Evolutionary conservation across 2,797 vertebrate genomes (phyloP).

Genomic region (Tauraco hartlaubi): DNA sequence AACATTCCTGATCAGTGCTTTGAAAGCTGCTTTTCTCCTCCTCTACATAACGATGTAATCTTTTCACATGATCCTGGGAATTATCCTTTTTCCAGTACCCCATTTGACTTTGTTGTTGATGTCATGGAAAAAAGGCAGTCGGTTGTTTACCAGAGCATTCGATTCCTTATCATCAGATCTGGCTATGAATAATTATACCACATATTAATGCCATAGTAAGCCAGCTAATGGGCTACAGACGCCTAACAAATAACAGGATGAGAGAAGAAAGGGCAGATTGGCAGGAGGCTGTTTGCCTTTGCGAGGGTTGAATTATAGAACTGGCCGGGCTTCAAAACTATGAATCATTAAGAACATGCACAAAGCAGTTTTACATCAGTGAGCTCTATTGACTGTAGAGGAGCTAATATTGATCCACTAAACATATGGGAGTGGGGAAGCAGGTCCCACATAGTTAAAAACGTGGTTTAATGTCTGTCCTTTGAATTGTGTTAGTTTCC

Average conservation of each 20-base stretch:
- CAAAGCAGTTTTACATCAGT: constrained; percentile 58
- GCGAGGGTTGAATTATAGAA: constrained; percentile 57
- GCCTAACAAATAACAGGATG: constrained; percentile 57
- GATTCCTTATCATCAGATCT: constrained; percentile 55
- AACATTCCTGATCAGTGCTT: neutral
- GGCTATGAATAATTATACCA: constrained; percentile 51
- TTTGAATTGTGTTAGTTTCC: constrained; percentile 1
- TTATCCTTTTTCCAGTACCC: neutral
- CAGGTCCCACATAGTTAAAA: constrained; percentile 28
- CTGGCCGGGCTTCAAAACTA: constrained; percentile 54
- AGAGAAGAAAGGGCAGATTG: constrained; percentile 62
- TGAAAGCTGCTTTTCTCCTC: neutral
- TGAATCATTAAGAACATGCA: constrained; percentile 67
- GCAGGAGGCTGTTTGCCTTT: constrained; percentile 60
- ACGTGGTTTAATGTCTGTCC: neutral
- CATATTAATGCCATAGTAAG: constrained; percentile 48
- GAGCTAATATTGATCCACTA: constrained; percentile 60
- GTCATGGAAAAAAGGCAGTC: constrained; percentile 25
- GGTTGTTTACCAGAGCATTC: constrained; percentile 34
- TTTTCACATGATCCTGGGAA: neutral
- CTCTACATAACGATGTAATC: neutral
- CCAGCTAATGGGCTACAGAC: constrained; percentile 45
- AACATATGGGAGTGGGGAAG: constrained; percentile 52
- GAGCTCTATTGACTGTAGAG: constrained; percentile 59
- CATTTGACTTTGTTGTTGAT: constrained; percentile 31